phyloP scores from a whole-genome alignment of 1,140 invertebrate species.

The Epicauta chinensis region DNA sequence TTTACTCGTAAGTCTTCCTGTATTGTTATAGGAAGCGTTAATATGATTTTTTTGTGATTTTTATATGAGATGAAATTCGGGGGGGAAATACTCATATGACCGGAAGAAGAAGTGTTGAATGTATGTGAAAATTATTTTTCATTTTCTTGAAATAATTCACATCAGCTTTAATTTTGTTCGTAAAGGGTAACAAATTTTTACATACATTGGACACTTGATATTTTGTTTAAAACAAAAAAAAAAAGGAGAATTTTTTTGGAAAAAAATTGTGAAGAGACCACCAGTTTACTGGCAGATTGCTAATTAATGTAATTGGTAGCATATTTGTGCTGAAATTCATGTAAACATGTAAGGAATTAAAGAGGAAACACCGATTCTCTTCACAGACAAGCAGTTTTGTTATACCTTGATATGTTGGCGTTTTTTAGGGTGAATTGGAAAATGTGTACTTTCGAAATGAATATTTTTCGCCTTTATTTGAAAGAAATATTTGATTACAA shows the following conservation, averaged over 20 bases:
- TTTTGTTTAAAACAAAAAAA: slow-evolving; percentile 24
- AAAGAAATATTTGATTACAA: background rate
- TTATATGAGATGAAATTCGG: too few species aligned
- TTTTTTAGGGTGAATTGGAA: too few species aligned
- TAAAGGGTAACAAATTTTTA: slow-evolving; percentile 23
- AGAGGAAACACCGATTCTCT: too few species aligned
- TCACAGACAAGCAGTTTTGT: too few species aligned
- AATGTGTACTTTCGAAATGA: slow-evolving; percentile 2
- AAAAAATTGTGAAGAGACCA: slow-evolving; percentile 6
- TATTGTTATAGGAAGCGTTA: background rate
- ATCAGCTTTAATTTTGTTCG: slow-evolving; percentile 14
- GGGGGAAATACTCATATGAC: slow-evolving; percentile 16
- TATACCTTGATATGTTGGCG: too few species aligned
- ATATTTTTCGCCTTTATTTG: slow-evolving; percentile 3
- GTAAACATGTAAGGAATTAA: too few species aligned
- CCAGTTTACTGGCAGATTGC: too few species aligned
- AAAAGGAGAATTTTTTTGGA: slow-evolving; percentile 1
- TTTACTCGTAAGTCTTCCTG: slow-evolving; percentile 12
- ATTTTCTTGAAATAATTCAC: slow-evolving; percentile 3
- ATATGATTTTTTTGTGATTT: slow-evolving; percentile 10
- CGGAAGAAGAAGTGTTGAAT: slow-evolving; percentile 10
- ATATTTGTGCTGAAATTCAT: background rate
- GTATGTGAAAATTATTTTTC: slow-evolving; percentile 18
- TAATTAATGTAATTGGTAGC: too few species aligned
- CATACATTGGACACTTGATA: slow-evolving; percentile 19